Conservation (phyloP, 2,888 invertebrate genomes). For the Achlya flavicornis region DNA sequence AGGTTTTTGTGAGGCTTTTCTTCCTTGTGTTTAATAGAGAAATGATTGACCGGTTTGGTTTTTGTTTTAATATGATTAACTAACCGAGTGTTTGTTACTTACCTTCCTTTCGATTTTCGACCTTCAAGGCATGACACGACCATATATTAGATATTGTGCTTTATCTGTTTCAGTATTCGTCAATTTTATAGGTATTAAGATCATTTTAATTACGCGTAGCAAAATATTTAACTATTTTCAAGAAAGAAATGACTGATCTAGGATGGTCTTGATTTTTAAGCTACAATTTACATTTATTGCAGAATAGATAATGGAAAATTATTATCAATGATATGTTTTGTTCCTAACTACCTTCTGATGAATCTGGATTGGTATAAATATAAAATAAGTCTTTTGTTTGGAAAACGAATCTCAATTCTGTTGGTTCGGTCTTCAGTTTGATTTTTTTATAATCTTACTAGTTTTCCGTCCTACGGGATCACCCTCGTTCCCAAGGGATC, state of each 20-base stretch:
- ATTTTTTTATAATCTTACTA: no score
- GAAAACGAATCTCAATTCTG: constrained; percentile 11
- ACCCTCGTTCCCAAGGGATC: no score
- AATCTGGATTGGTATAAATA: not conserved
- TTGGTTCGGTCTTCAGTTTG: not conserved
- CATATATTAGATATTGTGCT: not conserved
- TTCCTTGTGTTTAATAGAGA: not conserved
- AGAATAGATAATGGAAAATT: not conserved
- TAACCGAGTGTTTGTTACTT: not conserved
- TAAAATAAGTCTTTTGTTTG: not conserved
- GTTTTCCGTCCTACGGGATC: no score
- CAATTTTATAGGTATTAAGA: not conserved
- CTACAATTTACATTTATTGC: not conserved
- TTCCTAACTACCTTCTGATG: not conserved
- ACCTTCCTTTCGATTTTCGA: not conserved
- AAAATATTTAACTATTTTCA: not conserved
- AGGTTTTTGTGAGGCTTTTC: not conserved
- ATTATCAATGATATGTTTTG: not conserved
- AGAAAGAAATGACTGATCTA: not conserved
- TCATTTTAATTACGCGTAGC: not conserved
- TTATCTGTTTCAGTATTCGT: not conserved
- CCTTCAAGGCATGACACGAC: not conserved
- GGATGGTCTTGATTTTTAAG: not conserved
- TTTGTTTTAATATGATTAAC: not conserved
- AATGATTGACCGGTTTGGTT: not conserved